Evolutionary conservation across 2,113 vertebrate genomes (phyloP).

Genomic region (Garra rufa): DNA sequence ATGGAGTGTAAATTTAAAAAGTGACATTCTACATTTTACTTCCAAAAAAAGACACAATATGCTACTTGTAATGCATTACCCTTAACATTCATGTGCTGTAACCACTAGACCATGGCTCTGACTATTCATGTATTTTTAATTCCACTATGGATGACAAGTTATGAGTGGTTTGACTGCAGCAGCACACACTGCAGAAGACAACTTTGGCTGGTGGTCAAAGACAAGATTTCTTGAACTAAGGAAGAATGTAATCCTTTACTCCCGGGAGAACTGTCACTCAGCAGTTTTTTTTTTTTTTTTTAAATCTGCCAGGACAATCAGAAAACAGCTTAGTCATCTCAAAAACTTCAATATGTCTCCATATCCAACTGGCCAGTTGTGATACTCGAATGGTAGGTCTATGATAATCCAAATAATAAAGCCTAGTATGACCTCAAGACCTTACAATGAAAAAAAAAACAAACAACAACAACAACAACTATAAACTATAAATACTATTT

Average conservation of each 20-base stretch:
- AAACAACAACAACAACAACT: too few relatives aligned
- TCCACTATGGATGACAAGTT: not conserved
- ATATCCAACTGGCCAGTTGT: slow-evolving; percentile 35
- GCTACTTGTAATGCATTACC: not conserved
- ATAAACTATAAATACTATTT: not conserved
- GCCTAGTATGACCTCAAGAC: slow-evolving; percentile 54
- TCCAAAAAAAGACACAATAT: not conserved
- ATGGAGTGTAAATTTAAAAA: not conserved
- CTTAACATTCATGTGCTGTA: not conserved
- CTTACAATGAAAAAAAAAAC: not conserved
- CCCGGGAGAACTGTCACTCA: slow-evolving; percentile 42
- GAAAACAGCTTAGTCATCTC: slow-evolving; percentile 67
- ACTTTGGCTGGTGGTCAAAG: slow-evolving; percentile 25
- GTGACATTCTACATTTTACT: not conserved
- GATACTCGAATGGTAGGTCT: not conserved
- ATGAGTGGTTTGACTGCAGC: not conserved
- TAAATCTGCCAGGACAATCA: slow-evolving; percentile 55
- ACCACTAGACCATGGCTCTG: not conserved
- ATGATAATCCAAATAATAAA: slow-evolving; percentile 22
- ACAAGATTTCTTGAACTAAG: not conserved
- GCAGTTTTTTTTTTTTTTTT: not conserved
- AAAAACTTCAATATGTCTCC: slow-evolving; percentile 22
- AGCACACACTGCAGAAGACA: not conserved
- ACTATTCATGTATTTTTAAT: not conserved
- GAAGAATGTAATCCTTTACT: slow-evolving; percentile 57